Conservation (phyloP, 2,888 invertebrate species). For the Drosophila limbata region DNA sequence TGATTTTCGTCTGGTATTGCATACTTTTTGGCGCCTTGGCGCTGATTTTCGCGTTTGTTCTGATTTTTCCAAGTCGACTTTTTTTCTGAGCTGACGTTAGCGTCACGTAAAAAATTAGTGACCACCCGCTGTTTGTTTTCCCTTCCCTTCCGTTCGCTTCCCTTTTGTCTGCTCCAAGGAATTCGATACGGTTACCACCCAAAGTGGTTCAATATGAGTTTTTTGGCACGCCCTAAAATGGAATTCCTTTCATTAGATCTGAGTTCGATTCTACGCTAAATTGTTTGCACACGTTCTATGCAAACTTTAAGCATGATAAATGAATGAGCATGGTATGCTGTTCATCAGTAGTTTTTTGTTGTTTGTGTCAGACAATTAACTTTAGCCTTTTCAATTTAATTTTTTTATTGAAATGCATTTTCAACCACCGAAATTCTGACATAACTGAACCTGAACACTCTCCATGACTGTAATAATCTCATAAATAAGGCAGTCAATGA, state of each 20-base stretch:
- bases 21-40: conserved; percentile 73
- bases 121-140: conserved; percentile 70
- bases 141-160: conserved; percentile 9
- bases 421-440: conserved; percentile 53
- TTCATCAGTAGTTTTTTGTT: conserved; percentile 7
- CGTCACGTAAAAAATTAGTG: conserved; percentile 78
- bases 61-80: conserved; percentile 22
- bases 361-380: conserved; percentile 68
- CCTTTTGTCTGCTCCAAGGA: conserved; percentile 2
- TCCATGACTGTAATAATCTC: conserved; percentile 32
- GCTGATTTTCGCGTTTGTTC: conserved; percentile 63
- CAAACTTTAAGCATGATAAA: conserved; percentile 82
- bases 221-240: conserved; percentile 71
- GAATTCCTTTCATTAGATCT: conserved; percentile 57
- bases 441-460: conserved; percentile 25
- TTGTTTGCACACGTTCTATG: conserved; percentile 73
- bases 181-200: conserved; percentile 53
- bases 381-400: conserved; percentile 53
- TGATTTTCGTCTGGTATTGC: conserved; percentile 67
- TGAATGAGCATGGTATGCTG: conserved; percentile 64
- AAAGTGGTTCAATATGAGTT: conserved; percentile 59
- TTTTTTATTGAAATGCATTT: conserved; percentile 75
- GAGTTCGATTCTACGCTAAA: conserved; percentile 49
- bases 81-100: conserved; percentile 45
- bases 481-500: conserved; percentile 70